These are phyloP conservation scores for Menidia beryllina DNA, from an alignment of 2,113 vertebrate species.

Conservation along the genomic window DNA sequence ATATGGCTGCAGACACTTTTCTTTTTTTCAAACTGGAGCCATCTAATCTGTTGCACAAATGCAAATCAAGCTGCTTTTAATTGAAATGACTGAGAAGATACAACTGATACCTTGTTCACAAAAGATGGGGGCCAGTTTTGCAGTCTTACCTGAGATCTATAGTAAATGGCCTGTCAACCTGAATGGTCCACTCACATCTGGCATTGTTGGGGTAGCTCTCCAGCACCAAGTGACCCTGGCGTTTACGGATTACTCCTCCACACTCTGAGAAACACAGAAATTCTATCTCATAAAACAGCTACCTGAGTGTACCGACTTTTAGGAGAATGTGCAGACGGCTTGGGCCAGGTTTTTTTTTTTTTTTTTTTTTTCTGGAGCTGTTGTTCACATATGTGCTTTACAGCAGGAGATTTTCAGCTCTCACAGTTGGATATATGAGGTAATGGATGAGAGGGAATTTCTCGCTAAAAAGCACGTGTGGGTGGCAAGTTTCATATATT, in stretches of 20 bases:
- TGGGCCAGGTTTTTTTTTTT: too few species aligned
- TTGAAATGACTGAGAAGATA: neutral
- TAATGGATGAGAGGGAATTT: too few species aligned
- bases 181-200: slow-evolving; percentile 94
- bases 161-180: slow-evolving; percentile 88
- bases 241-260: slow-evolving; percentile 88
- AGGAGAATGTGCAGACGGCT: too few species aligned
- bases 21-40: neutral
- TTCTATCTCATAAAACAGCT: slow-evolving; percentile 14
- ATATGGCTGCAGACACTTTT: neutral
- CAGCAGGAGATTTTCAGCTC: too few species aligned
- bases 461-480: too few species aligned
- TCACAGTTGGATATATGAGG: too few species aligned
- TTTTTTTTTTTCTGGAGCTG: neutral
- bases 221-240: slow-evolving; percentile 91
- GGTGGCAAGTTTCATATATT: too few species aligned
- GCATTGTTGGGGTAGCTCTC: slow-evolving; percentile 97
- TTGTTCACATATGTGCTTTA: too few species aligned
- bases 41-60: too few species aligned
- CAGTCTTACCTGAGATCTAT: slow-evolving; percentile 89
- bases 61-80: neutral
- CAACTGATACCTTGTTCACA: neutral
- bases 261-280: slow-evolving; percentile 83
- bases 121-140: neutral
- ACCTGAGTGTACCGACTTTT: neutral